Evolutionary conservation across 2,797 vertebrate species (phyloP), one percentile per base, ranked within the genome.

Genomic region (Dromococcyx pavoninus): DNA sequence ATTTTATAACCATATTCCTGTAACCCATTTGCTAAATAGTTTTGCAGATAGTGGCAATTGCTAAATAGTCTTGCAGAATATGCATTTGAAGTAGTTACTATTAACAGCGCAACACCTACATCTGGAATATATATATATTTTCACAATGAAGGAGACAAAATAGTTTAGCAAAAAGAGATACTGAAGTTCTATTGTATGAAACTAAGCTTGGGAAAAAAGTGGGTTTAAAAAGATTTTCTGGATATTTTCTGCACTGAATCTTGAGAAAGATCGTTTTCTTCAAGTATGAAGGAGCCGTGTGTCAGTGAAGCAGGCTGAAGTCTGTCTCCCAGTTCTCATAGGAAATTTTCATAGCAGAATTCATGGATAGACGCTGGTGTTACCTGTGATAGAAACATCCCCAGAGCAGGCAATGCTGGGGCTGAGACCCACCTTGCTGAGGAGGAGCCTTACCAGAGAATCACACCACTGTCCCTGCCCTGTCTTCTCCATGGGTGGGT

Each of bases 401-500:
- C 39, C 54, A 44, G 70, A 67, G 21, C 39, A 35, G 54, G 66
- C 74, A 48, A 8, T 6, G 8, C 50, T 65, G 72, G 17, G 60
- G 9, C 43, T 71, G 74, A 71, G 32, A 74, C 35, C 54, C 43
- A 64, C 39, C 24, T 35, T n/a, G 39, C 14, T 0, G 0, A 74
- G 82, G 21, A 81, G 43, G 22, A 76, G 19, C 37, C 32, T 41
- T 15, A 46, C 35, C 17, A 69, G 18, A 72, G 9, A 0, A 79
- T 22, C 46, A n/a, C 2, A 28, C 28, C n/a, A 10, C 27, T 41
- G 39, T 70, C 88, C 46, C 79, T 84, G 48, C 65, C 53, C 27
- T 0, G 0, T 41, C 37, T 9, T 65, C 91, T 71, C 41, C 33
- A 28, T 0, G 2, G 27, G 22, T 57, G 66, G 24, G 41, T 89